These are phyloP conservation scores for Dysdera silvatica DNA, from an alignment of 1,140 invertebrate species.

Conservation along the genomic window DNA sequence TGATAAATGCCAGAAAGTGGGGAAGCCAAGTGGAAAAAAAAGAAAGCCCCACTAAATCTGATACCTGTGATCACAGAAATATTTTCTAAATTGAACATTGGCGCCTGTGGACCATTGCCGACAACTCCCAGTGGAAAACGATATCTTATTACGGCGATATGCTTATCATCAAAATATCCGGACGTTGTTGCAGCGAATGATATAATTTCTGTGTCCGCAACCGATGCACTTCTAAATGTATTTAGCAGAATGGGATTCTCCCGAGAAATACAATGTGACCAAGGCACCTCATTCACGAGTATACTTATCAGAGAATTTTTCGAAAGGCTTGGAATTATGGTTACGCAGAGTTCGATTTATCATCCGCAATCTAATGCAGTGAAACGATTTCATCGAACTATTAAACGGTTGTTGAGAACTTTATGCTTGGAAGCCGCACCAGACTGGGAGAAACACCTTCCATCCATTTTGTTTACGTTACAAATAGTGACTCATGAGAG, in stretches of 20 bases:
- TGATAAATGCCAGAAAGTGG: not conserved
- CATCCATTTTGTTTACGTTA: not conserved
- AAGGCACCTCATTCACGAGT: not conserved
- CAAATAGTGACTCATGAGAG: not conserved
- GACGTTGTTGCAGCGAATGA: not conserved
- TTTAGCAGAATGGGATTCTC: constrained; percentile 3
- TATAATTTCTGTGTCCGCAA: not conserved
- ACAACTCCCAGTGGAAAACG: not conserved
- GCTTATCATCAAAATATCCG: not conserved
- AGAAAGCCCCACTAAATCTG: not conserved
- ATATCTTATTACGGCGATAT: not conserved
- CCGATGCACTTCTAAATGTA: not conserved
- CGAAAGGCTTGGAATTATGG: constrained; percentile 2
- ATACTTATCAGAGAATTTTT: not conserved
- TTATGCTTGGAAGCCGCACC: not conserved
- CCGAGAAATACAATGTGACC: not conserved
- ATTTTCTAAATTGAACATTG: constrained; percentile 1
- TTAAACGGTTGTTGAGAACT: constrained; percentile 9
- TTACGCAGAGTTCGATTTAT: not conserved
- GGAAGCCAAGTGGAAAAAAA: not conserved
- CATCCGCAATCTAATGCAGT: constrained; percentile 1
- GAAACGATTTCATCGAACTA: not conserved
- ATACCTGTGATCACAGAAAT: not conserved
- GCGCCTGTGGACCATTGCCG: not conserved
- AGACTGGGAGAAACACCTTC: constrained; percentile 1